Percentiles rank a stretch among this genome's conserved stretches.
Evolutionary conservation across 2,888 invertebrate genomes (phyloP).

Genomic region (Pegoplata infirma): DNA sequence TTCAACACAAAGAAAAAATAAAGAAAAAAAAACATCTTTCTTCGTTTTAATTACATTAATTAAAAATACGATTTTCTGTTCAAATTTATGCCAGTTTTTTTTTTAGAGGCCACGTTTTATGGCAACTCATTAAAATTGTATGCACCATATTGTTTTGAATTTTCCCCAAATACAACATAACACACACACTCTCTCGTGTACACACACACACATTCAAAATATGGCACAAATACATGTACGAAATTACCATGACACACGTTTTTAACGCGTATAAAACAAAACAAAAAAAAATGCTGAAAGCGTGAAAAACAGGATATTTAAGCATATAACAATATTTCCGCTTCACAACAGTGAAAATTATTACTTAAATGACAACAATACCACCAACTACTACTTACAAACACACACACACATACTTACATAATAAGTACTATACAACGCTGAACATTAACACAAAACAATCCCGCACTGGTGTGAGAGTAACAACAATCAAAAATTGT

Average conservation of each 20-base stretch:
- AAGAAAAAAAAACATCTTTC: neutral
- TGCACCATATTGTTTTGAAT: conserved; percentile 24
- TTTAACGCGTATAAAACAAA: conserved; percentile 8
- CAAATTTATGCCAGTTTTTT: neutral
- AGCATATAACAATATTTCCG: conserved; percentile 54
- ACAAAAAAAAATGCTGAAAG: conserved; percentile 33
- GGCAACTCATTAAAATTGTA: conserved; percentile 48
- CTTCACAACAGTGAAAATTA: conserved; percentile 66
- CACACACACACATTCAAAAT: neutral
- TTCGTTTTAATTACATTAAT: neutral
- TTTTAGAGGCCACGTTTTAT: conserved; percentile 27
- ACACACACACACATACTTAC: too few species aligned
- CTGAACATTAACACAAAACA: conserved; percentile 29
- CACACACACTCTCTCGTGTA: too few species aligned
- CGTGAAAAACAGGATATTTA: conserved; percentile 55
- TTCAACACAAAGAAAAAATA: too few species aligned
- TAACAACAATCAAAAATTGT: conserved; percentile 37
- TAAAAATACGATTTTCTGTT: neutral
- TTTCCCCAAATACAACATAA: neutral
- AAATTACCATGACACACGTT: conserved; percentile 24
- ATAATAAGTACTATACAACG: conserved; percentile 35
- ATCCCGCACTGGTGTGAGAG: neutral
- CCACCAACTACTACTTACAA: conserved; percentile 55
- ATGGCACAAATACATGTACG: neutral
- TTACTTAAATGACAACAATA: conserved; percentile 70